These are phyloP conservation scores for Danaus chrysippus DNA, from an alignment of 2,888 invertebrate species.

Conservation along the genomic window DNA sequence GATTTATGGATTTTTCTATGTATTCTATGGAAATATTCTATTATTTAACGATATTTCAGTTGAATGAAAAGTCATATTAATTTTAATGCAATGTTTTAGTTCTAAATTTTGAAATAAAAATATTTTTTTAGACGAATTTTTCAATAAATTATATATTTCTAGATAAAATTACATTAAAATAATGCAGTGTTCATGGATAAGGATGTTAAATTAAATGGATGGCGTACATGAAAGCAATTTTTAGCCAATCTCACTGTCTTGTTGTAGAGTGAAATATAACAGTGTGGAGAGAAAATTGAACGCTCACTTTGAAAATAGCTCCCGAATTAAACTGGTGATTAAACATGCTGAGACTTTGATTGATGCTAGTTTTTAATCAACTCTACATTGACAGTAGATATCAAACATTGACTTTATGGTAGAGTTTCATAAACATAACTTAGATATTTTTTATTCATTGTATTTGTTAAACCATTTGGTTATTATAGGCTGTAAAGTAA, in stretches of 20 bases:
- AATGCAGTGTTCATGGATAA: background rate
- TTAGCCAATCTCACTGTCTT: conserved; percentile 61
- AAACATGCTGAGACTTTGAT: conserved; percentile 29
- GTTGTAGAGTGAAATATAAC: conserved; percentile 47
- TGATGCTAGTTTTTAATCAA: conserved; percentile 25
- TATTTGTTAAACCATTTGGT: no score
- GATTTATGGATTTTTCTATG: conserved; percentile 12
- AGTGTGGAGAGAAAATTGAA: conserved; percentile 37
- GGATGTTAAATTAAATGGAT: conserved; percentile 33
- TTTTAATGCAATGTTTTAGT: conserved; percentile 10
- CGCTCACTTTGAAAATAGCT: conserved; percentile 30
- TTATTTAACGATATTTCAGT: background rate
- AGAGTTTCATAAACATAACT: no score
- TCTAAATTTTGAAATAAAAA: conserved; percentile 4
- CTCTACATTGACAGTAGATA: background rate
- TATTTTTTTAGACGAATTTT: background rate
- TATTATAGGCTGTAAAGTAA: no score
- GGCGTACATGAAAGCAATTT: conserved; percentile 61
- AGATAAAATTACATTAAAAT: background rate
- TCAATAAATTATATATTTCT: background rate
- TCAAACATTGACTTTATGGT: no score
- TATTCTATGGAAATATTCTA: conserved; percentile 8
- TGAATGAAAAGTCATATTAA: conserved; percentile 9
- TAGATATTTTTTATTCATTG: no score
- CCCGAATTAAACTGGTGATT: conserved; percentile 29